Evolutionary conservation across 2,888 invertebrate genomes (phyloP).

Genomic region (Bellardia pandia): DNA sequence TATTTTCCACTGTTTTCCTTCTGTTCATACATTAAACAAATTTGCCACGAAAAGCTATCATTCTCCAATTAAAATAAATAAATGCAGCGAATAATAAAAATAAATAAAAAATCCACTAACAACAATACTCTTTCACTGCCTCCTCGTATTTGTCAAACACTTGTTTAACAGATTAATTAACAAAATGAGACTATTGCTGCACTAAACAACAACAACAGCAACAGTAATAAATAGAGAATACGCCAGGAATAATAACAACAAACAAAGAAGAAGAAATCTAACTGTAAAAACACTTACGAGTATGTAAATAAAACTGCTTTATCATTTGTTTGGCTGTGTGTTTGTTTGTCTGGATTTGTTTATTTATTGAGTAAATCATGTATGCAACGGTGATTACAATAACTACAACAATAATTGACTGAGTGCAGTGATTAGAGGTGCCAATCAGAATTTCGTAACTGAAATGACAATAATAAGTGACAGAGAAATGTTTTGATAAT

Average conservation of each 20-base stretch:
- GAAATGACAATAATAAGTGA: background rate
- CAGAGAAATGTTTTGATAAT: no score
- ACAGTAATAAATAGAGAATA: background rate
- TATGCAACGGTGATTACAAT: constrained; percentile 25
- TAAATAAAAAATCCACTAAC: background rate
- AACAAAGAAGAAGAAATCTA: constrained; percentile 21
- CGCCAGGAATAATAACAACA: background rate
- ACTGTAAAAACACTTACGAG: constrained; percentile 14
- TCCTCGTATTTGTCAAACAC: constrained; percentile 62
- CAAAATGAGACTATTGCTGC: constrained; percentile 45
- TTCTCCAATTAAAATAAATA: constrained; percentile 36
- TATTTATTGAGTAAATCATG: constrained; percentile 23
- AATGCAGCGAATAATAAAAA: constrained; percentile 18
- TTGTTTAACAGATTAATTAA: constrained; percentile 67
- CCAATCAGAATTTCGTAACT: background rate
- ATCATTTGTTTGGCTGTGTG: constrained; percentile 12
- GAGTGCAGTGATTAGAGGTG: constrained; percentile 22
- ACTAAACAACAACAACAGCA: background rate
- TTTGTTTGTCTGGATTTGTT: background rate
- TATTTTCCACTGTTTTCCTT: background rate
- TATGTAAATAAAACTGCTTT: constrained; percentile 7
- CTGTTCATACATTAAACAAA: background rate
- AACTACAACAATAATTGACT: background rate
- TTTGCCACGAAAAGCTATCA: background rate
- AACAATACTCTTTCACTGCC: background rate